These are phyloP conservation scores for Cryptomyrus ogoouensis DNA, from an alignment of 2,113 vertebrate species.

Conservation along the genomic window DNA sequence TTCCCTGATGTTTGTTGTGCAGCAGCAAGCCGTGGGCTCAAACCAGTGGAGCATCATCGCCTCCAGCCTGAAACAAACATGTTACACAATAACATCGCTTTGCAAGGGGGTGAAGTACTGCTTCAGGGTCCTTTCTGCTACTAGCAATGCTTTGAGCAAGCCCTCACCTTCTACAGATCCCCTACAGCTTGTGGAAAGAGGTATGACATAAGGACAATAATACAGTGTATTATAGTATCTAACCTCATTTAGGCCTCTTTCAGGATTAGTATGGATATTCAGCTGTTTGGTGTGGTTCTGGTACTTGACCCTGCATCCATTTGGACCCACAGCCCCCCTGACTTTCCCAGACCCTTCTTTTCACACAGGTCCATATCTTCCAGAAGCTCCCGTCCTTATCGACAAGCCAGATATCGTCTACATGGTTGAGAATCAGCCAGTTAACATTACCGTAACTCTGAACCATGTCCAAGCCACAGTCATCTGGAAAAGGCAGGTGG, in stretches of 20 bases:
- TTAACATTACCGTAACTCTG: conserved; percentile 75
- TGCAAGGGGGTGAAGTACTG: conserved; percentile 77
- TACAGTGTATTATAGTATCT: not conserved
- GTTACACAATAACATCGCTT: conserved; percentile 67
- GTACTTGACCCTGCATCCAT: not conserved
- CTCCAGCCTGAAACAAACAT: conserved; percentile 68
- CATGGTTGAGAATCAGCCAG: conserved; percentile 83
- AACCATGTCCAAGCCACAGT: conserved; percentile 82
- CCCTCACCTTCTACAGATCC: conserved; percentile 76
- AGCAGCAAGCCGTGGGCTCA: conserved; percentile 85
- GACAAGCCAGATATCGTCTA: conserved; percentile 85
- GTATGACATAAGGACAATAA: conserved; percentile 46
- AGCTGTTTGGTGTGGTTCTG: not conserved
- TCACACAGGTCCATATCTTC: conserved; percentile 72
- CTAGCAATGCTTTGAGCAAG: conserved; percentile 86
- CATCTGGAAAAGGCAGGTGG: conserved; percentile 80
- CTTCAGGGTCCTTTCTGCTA: conserved; percentile 85
- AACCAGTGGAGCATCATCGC: conserved; percentile 86
- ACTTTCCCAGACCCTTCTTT: not conserved
- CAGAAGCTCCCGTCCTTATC: conserved; percentile 73
- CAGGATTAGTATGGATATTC: not conserved
- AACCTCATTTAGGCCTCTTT: not conserved
- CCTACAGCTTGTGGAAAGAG: conserved; percentile 74
- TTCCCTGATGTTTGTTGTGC: conserved; percentile 80
- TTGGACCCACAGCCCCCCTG: not conserved